Percentiles rank a stretch among this genome's conserved stretches.
Conservation (phyloP, 2,888 invertebrate species). For the Eudasyphora cyanicolor region DNA sequence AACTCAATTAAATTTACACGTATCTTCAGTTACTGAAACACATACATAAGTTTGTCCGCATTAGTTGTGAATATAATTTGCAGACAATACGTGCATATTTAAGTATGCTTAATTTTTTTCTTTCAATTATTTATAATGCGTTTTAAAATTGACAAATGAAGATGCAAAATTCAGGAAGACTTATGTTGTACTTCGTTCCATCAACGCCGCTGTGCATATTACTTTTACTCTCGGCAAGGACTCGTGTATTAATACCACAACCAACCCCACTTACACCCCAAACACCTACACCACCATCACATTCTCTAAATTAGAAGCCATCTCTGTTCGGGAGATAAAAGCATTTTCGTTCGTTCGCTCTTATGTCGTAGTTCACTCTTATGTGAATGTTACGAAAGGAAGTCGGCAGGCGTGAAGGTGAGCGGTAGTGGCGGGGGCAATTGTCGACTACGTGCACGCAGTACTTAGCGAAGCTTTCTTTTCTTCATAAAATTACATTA, state of each 20-base stretch:
- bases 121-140: constrained; percentile 25
- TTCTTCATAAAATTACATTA: constrained; percentile 49
- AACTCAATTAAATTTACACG: too few species aligned
- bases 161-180: neutral
- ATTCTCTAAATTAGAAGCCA: neutral
- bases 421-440: neutral
- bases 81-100: neutral
- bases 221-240: neutral
- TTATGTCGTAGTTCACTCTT: neutral
- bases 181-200: too few species aligned
- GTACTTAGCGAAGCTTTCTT: constrained; percentile 45
- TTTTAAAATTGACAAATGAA: constrained; percentile 9
- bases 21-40: too few species aligned
- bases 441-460: constrained; percentile 5
- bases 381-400: too few species aligned
- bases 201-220: neutral
- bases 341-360: neutral
- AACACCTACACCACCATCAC: neutral
- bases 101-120: neutral
- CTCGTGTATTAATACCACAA: too few species aligned
- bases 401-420: neutral
- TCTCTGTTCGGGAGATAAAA: neutral
- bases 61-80: neutral
- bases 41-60: too few species aligned
- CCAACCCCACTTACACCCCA: too few species aligned